Evolutionary conservation across 1,140 invertebrate genomes (phyloP).

Genomic region (Leptinotarsa defecta): DNA sequence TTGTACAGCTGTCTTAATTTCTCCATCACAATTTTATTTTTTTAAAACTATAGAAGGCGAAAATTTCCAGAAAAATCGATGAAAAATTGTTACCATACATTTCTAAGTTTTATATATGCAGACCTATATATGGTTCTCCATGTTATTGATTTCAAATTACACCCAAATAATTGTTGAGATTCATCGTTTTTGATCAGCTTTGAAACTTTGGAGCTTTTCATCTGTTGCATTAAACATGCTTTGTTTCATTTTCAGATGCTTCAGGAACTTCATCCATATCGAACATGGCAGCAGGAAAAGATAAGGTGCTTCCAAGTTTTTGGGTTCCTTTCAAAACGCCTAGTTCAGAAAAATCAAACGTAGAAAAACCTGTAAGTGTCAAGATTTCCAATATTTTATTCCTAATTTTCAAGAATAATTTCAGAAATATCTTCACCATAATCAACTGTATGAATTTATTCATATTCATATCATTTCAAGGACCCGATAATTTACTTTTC

Average conservation of each 20-base stretch:
- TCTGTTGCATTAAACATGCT: not conserved
- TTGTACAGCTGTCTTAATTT: not conserved
- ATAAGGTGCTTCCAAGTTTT: constrained; percentile 84
- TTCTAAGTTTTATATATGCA: not conserved
- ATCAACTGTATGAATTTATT: too few species aligned
- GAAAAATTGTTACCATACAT: not conserved
- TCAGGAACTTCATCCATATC: constrained; percentile 65
- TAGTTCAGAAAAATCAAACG: constrained; percentile 70
- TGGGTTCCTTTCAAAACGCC: constrained; percentile 97
- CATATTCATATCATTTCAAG: constrained; percentile 49
- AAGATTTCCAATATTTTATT: too few species aligned
- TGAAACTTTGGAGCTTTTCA: not conserved
- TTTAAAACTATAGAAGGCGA: too few species aligned
- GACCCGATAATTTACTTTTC: constrained; percentile 92
- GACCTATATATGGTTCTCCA: not conserved
- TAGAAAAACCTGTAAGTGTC: constrained; percentile 78
- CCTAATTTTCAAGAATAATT: too few species aligned
- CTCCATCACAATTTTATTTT: not conserved
- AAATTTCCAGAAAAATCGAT: too few species aligned
- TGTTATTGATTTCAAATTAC: not conserved
- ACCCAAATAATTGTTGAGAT: not conserved
- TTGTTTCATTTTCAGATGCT: constrained; percentile 25
- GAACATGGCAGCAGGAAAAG: constrained; percentile 71
- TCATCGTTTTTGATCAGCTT: not conserved
- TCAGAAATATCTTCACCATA: too few species aligned